These are phyloP conservation scores for Setophaga coronata DNA, from an alignment of 2,113 vertebrate genomes.

Conservation along the genomic window DNA sequence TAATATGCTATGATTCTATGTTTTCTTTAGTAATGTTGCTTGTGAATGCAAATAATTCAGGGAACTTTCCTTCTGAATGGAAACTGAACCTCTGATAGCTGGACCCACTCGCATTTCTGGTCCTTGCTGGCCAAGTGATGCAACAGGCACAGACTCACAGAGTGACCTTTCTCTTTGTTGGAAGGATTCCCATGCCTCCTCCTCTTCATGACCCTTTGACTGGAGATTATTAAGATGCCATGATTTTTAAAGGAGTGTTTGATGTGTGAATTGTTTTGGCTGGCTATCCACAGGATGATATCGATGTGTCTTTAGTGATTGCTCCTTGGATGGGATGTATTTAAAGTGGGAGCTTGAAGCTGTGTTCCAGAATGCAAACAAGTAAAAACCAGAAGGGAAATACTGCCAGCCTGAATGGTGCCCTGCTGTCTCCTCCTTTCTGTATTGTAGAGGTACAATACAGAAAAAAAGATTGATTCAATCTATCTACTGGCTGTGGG, in stretches of 20 bases:
- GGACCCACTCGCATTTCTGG: fast-evolving
- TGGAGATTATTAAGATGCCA: neutral
- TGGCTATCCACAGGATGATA: neutral
- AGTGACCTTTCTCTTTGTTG: neutral
- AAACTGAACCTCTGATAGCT: neutral
- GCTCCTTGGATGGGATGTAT: neutral
- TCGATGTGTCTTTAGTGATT: neutral
- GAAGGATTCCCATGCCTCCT: neutral
- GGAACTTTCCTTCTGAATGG: neutral
- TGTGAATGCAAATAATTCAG: neutral
- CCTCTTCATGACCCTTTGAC: neutral
- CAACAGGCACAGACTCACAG: neutral
- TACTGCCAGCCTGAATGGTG: neutral
- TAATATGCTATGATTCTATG: neutral
- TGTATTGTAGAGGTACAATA: neutral
- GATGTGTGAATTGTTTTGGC: neutral
- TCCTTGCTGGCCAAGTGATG: neutral
- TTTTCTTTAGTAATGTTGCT: neutral
- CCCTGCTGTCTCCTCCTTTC: neutral
- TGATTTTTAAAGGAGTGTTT: neutral
- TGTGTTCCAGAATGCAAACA: neutral
- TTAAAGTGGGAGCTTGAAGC: neutral
- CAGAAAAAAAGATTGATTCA: neutral
- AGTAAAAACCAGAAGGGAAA: neutral
- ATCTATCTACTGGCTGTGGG: neutral